Base-by-base conservation (phyloP, 2,888 invertebrate genomes). In the Pammene aurita region DNA sequence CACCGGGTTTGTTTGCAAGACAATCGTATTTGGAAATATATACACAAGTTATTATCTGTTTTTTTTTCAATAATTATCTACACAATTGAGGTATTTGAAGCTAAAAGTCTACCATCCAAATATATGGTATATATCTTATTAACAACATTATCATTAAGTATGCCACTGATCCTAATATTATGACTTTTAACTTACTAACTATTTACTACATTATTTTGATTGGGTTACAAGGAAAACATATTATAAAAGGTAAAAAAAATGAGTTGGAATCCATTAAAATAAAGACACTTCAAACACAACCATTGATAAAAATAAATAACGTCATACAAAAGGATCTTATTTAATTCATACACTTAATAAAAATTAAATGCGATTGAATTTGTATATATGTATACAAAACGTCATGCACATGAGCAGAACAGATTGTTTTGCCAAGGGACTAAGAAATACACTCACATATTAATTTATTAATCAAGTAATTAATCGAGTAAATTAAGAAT, bases 201-300 rank as follows among this genome's bases (percentile, higher is more conserved):
- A 54, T 11, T 5, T 34, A 44, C 38, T 26, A n/a, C n/a, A 62
- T 52, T 50, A 52, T 52, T n/a, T 52, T 7, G 26, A 61, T 35
- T 61, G 38, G 38, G 16, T 35, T 52, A 61, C 2, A 52, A 62
- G 2, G 41, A 18, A 52, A 62, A 52, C 38, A 62, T 9, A 52
- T 41, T 41, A n/a, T 41, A 52, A 38, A 62, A 62, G 38, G 62
- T 52, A 52, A n/a, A 52, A 52, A 62, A 50, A 38, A 6, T 16
- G 18, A n/a, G n/a, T n/a, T 52, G 41, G 41, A 18, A 35, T 16
- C 13, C 16, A 35, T 35, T 16, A 62, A 62, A 62, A 62, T 41
- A 62, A 41, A 52, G 62, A 38, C 50, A 52, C 41, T 52, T 52
- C 18, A 62, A 62, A 62, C 50, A 62, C 52, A 62, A 62, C 50